Percentiles rank a stretch among this genome's conserved stretches.
phyloP scores from a whole-genome alignment of 2,888 invertebrate species.

The Ptychoptera contaminata region DNA sequence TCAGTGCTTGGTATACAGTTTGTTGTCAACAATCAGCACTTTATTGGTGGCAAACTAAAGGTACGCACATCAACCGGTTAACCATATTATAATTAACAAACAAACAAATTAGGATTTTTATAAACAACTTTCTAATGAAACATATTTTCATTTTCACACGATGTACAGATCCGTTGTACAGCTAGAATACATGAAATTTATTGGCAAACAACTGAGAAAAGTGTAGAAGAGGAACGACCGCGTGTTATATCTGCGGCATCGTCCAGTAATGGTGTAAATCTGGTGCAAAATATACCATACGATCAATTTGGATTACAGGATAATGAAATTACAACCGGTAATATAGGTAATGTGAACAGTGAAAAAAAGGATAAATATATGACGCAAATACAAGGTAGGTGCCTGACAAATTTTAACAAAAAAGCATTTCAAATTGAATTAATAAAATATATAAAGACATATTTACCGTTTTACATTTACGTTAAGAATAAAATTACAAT shows the following conservation, averaged over 20 bases:
- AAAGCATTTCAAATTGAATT: too few relatives aligned
- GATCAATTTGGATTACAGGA: conserved; percentile 27
- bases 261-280: conserved; percentile 22
- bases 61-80: conserved; percentile 16
- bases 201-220: conserved; percentile 49
- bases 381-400: conserved; percentile 27
- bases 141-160: not conserved
- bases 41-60: conserved; percentile 36
- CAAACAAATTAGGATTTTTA: not conserved
- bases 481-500: too few relatives aligned
- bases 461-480: too few relatives aligned
- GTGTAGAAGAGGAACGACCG: conserved; percentile 40
- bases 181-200: conserved; percentile 49
- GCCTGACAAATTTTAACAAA: too few relatives aligned
- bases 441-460: too few relatives aligned
- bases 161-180: conserved; percentile 43
- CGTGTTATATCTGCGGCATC: conserved; percentile 12
- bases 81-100: not conserved
- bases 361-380: conserved; percentile 27
- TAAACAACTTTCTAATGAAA: not conserved
- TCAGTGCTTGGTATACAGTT: conserved; percentile 36
- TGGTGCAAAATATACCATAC: conserved; percentile 21
- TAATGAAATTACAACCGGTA: conserved; percentile 17
- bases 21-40: conserved; percentile 34
- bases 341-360: too few relatives aligned